These are phyloP conservation scores for Gobio gobio DNA, from an alignment of 2,113 vertebrate species.

Conservation along the genomic window DNA sequence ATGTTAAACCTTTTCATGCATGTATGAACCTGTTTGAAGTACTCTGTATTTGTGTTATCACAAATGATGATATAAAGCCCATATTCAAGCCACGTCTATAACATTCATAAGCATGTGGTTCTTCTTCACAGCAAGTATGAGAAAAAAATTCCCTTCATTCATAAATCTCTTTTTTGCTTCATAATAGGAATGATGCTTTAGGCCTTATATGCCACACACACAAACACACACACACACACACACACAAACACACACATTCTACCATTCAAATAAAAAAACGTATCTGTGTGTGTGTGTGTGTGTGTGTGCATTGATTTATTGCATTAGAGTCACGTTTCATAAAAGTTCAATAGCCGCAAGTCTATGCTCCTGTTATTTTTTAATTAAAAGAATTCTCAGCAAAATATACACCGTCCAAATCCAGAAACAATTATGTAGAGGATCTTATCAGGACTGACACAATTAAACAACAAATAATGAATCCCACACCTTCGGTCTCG, in stretches of 20 bases:
- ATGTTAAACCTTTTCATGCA: too few species aligned
- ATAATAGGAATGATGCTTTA: background rate
- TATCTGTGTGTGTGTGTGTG: background rate
- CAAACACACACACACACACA: background rate
- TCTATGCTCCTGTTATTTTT: background rate
- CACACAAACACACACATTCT: background rate
- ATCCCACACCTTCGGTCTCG: background rate
- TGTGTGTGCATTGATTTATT: background rate
- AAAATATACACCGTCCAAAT: background rate
- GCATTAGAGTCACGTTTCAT: background rate
- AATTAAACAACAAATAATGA: conserved; percentile 25
- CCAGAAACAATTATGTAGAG: background rate
- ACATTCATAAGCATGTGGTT: background rate
- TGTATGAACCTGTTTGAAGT: background rate
- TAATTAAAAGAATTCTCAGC: background rate
- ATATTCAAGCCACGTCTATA: background rate
- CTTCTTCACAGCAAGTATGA: background rate
- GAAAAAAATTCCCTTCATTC: background rate
- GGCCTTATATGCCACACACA: background rate
- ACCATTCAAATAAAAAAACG: background rate
- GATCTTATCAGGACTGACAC: conserved; percentile 3
- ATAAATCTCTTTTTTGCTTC: background rate
- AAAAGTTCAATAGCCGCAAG: background rate
- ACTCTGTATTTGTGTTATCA: background rate
- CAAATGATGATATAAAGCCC: background rate